Evolutionary conservation across 2,113 vertebrate species (phyloP).

Genomic region (Parus major): DNA sequence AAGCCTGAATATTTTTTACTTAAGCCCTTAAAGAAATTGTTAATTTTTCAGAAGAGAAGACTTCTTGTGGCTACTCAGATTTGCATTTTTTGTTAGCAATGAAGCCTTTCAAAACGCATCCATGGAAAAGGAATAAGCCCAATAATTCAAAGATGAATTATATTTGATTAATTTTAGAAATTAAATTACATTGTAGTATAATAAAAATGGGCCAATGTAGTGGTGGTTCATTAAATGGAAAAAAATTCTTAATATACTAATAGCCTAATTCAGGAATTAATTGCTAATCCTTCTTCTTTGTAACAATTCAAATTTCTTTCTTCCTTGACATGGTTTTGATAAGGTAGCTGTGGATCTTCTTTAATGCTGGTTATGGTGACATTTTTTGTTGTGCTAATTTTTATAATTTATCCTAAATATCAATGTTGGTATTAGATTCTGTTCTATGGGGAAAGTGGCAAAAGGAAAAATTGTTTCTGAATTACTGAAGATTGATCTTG

Average conservation of each 20-base stretch:
- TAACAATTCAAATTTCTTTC: not conserved
- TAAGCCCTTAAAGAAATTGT: not conserved
- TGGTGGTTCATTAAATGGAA: not conserved
- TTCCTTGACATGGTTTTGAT: not conserved
- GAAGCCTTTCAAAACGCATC: not conserved
- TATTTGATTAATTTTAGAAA: not conserved
- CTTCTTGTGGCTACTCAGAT: not conserved
- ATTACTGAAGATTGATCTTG: not conserved
- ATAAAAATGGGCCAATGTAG: not conserved
- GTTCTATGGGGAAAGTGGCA: not conserved
- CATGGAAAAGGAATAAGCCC: not conserved
- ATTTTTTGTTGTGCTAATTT: not conserved
- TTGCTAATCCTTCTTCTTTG: not conserved
- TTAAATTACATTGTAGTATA: not conserved
- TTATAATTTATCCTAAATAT: not conserved
- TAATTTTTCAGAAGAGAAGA: not conserved
- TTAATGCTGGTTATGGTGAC: not conserved
- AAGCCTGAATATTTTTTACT: not conserved
- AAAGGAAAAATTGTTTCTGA: not conserved
- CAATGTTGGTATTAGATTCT: not conserved
- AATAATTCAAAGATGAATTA: not conserved
- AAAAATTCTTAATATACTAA: not conserved
- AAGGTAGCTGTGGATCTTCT: not conserved
- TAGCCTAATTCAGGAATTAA: not conserved
- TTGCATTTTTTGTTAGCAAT: not conserved